phyloP scores from a whole-genome alignment of 1,140 invertebrate genomes.

The Leguminivora glycinivorella region DNA sequence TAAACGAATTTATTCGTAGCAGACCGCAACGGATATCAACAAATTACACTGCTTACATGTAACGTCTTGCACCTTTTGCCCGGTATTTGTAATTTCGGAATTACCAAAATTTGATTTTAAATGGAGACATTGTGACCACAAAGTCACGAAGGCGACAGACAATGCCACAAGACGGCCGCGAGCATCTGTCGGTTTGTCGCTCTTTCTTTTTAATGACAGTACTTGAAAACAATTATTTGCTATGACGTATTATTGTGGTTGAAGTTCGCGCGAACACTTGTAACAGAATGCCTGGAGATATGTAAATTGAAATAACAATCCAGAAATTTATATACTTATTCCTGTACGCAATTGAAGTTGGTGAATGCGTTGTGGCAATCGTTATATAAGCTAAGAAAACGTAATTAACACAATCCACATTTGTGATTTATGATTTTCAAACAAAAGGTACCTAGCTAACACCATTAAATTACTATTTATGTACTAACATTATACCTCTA shows the following conservation, averaged over 20 bases:
- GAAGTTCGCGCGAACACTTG: slow-evolving; percentile 58
- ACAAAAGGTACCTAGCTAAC: no score
- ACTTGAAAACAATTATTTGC: slow-evolving; percentile 68
- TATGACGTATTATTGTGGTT: slow-evolving; percentile 65
- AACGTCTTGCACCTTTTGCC: slow-evolving; percentile 42
- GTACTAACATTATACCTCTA: no score
- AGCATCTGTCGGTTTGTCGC: slow-evolving; percentile 77
- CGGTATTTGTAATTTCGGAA: slow-evolving; percentile 48
- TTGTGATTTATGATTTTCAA: no score
- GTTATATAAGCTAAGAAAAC: no score
- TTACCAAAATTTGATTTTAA: slow-evolving; percentile 70
- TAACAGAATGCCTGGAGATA: slow-evolving; percentile 54
- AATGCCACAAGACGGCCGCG: slow-evolving; percentile 68
- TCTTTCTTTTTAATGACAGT: slow-evolving; percentile 66
- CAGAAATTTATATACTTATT: background rate
- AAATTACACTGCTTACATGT: background rate
- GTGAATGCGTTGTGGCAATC: background rate
- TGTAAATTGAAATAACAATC: slow-evolving; percentile 50
- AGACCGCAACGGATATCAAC: background rate
- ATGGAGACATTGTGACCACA: slow-evolving; percentile 68
- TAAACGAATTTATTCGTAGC: background rate
- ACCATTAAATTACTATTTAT: no score
- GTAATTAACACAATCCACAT: no score
- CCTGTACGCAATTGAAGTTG: background rate
- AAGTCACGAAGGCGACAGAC: slow-evolving; percentile 61